Base-by-base conservation (phyloP, 2,113 vertebrate genomes). In the Cavia aperea region DNA sequence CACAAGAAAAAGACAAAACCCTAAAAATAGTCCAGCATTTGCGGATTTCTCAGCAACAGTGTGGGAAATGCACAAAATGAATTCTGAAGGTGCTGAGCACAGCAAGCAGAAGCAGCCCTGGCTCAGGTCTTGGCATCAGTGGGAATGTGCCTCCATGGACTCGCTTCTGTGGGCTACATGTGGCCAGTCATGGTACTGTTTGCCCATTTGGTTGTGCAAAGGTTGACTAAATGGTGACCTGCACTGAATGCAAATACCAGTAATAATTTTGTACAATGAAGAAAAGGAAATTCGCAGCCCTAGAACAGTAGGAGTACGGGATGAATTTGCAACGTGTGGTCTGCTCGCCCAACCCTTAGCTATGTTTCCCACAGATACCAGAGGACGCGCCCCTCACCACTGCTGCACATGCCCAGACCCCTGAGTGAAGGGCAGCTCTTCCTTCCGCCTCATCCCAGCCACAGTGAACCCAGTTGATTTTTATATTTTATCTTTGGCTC, bases 11-110 rank as follows among this genome's bases (percentile, higher is more conserved):
- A 78, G 29, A 15, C 31, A 84, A 70, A 93, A 72, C 19, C 49
- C 78, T 92, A 68, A 87, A 91, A 91, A 66, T 79, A 66, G 68
- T 31, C 65, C 24, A 72, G 49, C 14, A 62, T 94, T 87, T 84
- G 31, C 43, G 72, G 62, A 84, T 84, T 73, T 89, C 81, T 84
- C 63, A 87, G 33, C n/a, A 90, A 90, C 43, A 84, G 54, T 11
- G 49, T 84, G 65, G 33, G 13, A 66, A 68, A 83, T 9, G 24
- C 62, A 68, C 33, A 6, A 79, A 75, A 62, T 60, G 36, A 12
- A 84, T 85, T 79, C 33, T 87, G 31, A 75, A 92, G 24, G 81
- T 31, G 9, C n/a, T 49, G 7, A 49, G 56, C 43, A 49, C 51
- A 58, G 65, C 65, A 81, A 46, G 19, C 63, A 93, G 91, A 81